Base-by-base conservation (phyloP, 2,113 vertebrate species). In the Podiceps cristatus region DNA sequence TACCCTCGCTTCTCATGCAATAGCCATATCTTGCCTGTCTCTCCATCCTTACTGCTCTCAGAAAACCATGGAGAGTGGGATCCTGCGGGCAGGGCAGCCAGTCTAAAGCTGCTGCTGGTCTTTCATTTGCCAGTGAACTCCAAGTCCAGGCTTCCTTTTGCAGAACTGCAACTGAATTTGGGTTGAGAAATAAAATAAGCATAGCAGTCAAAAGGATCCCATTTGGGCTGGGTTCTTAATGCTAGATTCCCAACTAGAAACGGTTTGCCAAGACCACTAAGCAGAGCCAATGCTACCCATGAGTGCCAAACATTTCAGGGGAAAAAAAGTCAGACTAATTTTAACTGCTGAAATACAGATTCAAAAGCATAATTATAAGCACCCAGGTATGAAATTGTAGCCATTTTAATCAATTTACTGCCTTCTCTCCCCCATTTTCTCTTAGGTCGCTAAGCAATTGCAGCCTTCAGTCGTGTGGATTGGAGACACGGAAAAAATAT, bases 391-490 rank as follows among this genome's bases (percentile, higher is more conserved):
- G 71, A 71, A 82, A 90, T 0, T 19, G 13, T 44, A 53, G 62
- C 53, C 9, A 27, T 44, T 86, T 77, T 64, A 27, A 83, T 96
- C 86, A 76, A 12, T 42, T 77, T 82, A 59, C 47, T 69, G 68
- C 67, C 19, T 95, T 56, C 13, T 66, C 42, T 58, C 59, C 55
- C 50, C 35, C 25, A 1, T 75, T 89, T 72, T 90, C 76, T 80
- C 44, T 25, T 88, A 99, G 99, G 99, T 99, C 97, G 99, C 99
- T 56, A 98, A 96, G 23, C 95, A 98, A 67, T 93, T 99, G 78
- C 99, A 99, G 94, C 99, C 99, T 28, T 99, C 99, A 3, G 98
- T 99, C 2, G 93, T 99, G 42, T 99, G 99, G 99, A 98, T 99
- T 24, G 98, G 97, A 87, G 98, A 99, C 13, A 95, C 99, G 3